These are phyloP conservation scores for Loxodonta africana DNA, from an alignment of 2,113 vertebrate genomes.

Conservation along the genomic window DNA sequence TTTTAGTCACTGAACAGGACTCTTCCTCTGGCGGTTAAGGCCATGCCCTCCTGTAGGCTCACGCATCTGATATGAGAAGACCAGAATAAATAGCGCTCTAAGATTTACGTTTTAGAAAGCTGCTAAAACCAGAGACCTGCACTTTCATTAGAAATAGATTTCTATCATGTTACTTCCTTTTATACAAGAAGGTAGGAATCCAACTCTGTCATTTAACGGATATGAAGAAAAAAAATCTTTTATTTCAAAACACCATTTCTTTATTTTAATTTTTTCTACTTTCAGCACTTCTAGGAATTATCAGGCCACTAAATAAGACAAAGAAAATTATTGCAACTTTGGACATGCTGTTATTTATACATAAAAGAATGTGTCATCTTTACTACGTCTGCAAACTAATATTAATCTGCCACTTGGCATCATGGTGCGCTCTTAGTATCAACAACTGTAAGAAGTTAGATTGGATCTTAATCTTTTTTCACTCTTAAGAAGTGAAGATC, in stretches of 20 bases:
- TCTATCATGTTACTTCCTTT: neutral
- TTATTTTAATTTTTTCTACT: neutral
- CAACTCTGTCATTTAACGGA: neutral
- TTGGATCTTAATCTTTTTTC: slow-evolving; percentile 47
- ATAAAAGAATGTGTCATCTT: neutral
- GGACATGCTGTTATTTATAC: neutral
- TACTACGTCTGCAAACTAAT: neutral
- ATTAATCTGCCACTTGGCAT: slow-evolving; percentile 18
- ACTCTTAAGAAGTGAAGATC: slow-evolving; percentile 52
- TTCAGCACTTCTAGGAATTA: neutral
- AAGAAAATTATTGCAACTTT: neutral
- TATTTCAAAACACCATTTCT: neutral
- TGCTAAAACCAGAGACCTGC: neutral
- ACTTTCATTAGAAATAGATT: neutral
- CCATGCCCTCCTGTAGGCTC: neutral
- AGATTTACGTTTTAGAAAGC: neutral
- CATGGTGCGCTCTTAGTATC: neutral
- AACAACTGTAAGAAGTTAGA: neutral
- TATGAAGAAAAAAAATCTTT: neutral
- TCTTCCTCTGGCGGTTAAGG: neutral
- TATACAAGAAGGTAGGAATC: neutral
- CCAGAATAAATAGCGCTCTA: neutral
- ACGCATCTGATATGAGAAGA: neutral
- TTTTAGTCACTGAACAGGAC: neutral
- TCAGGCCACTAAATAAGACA: neutral